Conservation (phyloP, 2,113 vertebrate genomes). For the rabbit (Oryctolagus cuniculus) region DNA sequence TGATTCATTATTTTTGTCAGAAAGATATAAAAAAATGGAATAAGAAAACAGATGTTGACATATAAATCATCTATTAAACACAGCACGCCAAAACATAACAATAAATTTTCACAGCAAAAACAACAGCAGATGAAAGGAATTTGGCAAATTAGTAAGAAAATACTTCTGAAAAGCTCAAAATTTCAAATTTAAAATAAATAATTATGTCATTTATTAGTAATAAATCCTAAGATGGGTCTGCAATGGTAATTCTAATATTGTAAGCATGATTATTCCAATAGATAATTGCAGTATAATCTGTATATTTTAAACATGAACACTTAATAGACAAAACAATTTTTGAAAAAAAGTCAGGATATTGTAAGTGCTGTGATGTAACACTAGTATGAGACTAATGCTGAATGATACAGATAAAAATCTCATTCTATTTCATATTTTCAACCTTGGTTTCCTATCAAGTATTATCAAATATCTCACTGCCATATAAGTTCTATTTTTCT, state of each 20-base stretch:
- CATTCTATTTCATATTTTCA: constrained; percentile 49
- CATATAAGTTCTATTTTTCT: background rate
- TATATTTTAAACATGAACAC: constrained; percentile 52
- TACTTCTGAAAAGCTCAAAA: background rate
- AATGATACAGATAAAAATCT: constrained; percentile 52
- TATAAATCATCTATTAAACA: constrained; percentile 60
- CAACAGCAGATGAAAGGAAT: constrained; percentile 10
- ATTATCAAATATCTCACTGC: background rate
- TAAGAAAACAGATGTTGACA: constrained; percentile 62
- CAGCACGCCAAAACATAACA: background rate
- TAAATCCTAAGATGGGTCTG: background rate
- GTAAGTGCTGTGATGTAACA: background rate
- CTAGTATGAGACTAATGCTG: background rate
- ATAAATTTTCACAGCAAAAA: constrained; percentile 54
- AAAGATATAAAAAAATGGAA: constrained; percentile 56
- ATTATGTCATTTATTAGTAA: constrained; percentile 7
- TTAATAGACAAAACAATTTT: constrained; percentile 37
- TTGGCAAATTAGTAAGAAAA: constrained; percentile 40
- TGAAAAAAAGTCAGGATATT: background rate
- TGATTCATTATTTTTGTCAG: constrained; percentile 42
- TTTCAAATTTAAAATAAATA: constrained; percentile 44
- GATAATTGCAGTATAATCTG: constrained; percentile 24
- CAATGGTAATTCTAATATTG: constrained; percentile 37
- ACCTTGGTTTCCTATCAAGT: background rate
- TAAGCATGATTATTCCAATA: constrained; percentile 30